phyloP scores from a whole-genome alignment of 1,140 invertebrate genomes.

The Bicyclus anynana region DNA sequence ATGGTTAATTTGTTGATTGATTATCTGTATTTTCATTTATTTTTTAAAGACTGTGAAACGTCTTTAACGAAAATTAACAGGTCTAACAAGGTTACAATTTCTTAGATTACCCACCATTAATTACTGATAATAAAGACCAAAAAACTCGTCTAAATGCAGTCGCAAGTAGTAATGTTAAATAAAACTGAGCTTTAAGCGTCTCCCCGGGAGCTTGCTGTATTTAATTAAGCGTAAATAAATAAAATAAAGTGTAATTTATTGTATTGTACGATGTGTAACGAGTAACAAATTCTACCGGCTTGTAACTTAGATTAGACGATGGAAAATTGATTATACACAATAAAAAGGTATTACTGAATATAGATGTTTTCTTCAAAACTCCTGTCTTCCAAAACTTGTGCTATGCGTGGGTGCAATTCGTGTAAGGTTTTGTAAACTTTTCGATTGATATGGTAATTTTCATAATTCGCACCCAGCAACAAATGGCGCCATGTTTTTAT shows the following conservation, averaged over 20 bases:
- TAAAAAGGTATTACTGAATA: slow-evolving; percentile 38
- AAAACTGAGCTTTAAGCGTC: slow-evolving; percentile 31
- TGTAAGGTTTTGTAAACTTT: too few species aligned
- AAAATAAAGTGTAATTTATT: slow-evolving; percentile 17
- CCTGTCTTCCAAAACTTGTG: background rate
- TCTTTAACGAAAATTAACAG: too few species aligned
- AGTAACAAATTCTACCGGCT: slow-evolving; percentile 25
- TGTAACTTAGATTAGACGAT: slow-evolving; percentile 34
- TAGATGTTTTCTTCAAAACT: slow-evolving; percentile 12
- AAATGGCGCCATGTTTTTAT: too few species aligned
- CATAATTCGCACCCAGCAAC: too few species aligned
- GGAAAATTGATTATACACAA: slow-evolving; percentile 35
- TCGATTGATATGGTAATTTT: too few species aligned
- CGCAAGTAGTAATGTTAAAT: slow-evolving; percentile 8
- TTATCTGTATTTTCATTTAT: too few species aligned
- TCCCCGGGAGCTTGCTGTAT: slow-evolving; percentile 20
- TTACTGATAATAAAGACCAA: too few species aligned
- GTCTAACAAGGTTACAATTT: too few species aligned
- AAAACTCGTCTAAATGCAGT: slow-evolving; percentile 3
- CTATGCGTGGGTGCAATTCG: background rate
- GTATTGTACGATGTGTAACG: slow-evolving; percentile 20
- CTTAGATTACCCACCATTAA: too few species aligned
- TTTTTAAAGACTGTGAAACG: too few species aligned
- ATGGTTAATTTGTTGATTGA: too few species aligned
- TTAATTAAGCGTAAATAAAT: background rate